Evolutionary conservation across 2,113 vertebrate genomes (phyloP).

Genomic region (Elachura formosa): DNA sequence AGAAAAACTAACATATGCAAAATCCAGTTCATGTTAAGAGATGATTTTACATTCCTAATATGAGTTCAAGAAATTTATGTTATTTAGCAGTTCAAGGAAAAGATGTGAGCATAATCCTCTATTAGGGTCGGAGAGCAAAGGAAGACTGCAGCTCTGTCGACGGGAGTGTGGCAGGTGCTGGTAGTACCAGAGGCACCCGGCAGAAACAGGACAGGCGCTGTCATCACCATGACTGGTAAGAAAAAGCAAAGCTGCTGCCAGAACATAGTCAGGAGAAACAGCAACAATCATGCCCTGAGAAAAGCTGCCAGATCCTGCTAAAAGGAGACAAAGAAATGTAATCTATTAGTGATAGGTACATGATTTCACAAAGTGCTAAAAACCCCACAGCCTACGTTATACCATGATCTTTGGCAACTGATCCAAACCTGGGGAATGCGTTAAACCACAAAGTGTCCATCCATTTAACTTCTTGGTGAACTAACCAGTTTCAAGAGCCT

Average conservation of each 20-base stretch:
- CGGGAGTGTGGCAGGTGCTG: neutral
- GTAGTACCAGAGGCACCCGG: neutral
- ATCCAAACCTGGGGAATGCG: neutral
- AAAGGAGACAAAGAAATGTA: neutral
- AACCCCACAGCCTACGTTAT: neutral
- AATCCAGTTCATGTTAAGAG: neutral
- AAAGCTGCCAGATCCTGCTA: neutral
- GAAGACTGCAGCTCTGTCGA: neutral
- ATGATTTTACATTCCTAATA: neutral
- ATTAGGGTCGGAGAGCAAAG: neutral
- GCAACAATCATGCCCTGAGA: neutral
- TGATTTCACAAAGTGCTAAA: neutral
- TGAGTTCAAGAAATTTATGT: neutral
- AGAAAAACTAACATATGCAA: neutral
- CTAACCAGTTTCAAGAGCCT: neutral
- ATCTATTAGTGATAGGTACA: neutral
- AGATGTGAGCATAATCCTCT: neutral
- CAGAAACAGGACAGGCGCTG: neutral
- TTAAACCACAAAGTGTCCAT: fast-evolving
- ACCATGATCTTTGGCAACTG: neutral
- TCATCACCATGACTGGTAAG: neutral
- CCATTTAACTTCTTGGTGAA: neutral
- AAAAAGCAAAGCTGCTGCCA: neutral
- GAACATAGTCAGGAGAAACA: neutral
- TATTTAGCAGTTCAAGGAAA: neutral